phyloP scores from a whole-genome alignment of 1,140 invertebrate genomes.

The Eueides isabella region DNA sequence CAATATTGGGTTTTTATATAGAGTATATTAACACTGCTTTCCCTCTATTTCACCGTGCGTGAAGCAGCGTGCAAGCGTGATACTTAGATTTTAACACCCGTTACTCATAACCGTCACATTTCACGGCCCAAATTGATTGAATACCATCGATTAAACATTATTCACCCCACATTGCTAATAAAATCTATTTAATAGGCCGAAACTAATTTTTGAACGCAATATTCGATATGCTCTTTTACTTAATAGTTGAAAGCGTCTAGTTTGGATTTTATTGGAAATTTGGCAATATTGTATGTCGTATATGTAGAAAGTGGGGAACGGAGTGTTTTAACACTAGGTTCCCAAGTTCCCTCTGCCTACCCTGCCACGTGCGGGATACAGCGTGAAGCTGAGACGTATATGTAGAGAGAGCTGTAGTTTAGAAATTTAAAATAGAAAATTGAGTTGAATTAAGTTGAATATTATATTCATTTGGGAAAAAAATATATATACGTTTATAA shows the following conservation, averaged over 20 bases:
- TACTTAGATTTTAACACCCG: constrained; percentile 42
- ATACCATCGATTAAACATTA: constrained; percentile 70
- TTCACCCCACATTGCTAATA: constrained; percentile 76
- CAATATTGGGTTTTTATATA: background rate
- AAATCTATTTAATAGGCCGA: constrained; percentile 75
- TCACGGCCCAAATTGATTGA: constrained; percentile 67
- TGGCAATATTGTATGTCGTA: background rate
- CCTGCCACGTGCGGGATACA: no score
- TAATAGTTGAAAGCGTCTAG: constrained; percentile 42
- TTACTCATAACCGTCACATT: constrained; percentile 56
- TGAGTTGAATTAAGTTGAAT: no score
- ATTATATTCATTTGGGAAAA: no score
- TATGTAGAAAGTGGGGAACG: no score
- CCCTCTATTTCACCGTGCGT: background rate
- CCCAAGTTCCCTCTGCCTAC: no score
- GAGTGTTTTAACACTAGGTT: no score
- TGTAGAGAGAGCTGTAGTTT: no score
- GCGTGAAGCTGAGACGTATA: no score
- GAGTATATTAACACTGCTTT: background rate
- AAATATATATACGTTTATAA: no score
- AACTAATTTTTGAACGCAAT: constrained; percentile 70
- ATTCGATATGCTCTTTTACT: constrained; percentile 59
- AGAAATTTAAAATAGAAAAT: no score
- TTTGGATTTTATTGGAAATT: background rate
- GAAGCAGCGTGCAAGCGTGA: no score